These are phyloP conservation scores for Mythimna albipuncta DNA, from an alignment of 2,888 invertebrate species.

Conservation along the genomic window DNA sequence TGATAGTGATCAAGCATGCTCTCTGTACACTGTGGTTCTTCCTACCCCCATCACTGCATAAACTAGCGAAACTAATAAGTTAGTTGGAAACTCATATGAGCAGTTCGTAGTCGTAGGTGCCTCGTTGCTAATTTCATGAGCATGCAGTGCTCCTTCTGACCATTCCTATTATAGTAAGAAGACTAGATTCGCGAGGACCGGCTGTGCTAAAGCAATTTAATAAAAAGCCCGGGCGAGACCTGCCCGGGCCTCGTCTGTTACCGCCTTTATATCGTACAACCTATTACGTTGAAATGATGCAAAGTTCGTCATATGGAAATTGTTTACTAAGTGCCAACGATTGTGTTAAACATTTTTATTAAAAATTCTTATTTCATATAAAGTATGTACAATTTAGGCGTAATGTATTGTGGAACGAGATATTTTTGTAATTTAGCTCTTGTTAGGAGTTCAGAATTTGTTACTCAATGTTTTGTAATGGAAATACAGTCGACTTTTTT, in stretches of 20 bases:
- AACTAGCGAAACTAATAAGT: too few relatives aligned
- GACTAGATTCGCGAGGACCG: conserved; percentile 66
- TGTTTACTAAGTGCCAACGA: conserved; percentile 70
- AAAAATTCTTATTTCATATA: conserved; percentile 51
- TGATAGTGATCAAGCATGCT: too few relatives aligned
- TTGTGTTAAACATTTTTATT: conserved; percentile 62
- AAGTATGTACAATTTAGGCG: conserved; percentile 41
- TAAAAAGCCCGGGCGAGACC: conserved; percentile 74
- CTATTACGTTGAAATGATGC: conserved; percentile 68
- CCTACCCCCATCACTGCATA: too few relatives aligned
- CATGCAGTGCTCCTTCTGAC: conserved; percentile 38
- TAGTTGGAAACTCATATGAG: too few relatives aligned
- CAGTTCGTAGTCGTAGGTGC: neutral
- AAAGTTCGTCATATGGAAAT: conserved; percentile 71
- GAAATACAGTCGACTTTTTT: conserved; percentile 7
- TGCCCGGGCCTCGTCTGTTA: conserved; percentile 55
- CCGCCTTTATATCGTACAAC: conserved; percentile 60
- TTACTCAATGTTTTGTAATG: conserved; percentile 5
- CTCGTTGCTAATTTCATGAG: neutral
- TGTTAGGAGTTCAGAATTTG: conserved; percentile 27
- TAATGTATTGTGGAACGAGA: conserved; percentile 27
- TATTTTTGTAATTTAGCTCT: conserved; percentile 37
- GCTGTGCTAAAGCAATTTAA: conserved; percentile 76
- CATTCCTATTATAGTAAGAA: conserved; percentile 10
- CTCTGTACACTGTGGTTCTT: too few relatives aligned